A percentile compares a stretch with the other conserved stretches of the same genome.
Conservation (phyloP, 2,888 invertebrate genomes). For the Thelaira solivaga region DNA sequence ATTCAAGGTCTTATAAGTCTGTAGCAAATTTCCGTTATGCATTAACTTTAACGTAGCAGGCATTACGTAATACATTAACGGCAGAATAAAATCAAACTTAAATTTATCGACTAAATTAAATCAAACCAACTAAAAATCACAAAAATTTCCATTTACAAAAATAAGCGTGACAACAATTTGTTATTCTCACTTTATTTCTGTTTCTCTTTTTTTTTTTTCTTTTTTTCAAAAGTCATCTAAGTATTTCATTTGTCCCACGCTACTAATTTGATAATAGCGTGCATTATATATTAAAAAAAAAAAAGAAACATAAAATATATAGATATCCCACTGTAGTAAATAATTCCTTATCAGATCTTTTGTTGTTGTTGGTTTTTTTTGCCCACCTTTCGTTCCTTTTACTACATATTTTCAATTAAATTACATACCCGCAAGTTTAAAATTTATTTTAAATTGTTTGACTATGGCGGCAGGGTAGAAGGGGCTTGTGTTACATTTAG, state of each 20-base stretch:
- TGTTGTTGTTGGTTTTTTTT: too few species aligned
- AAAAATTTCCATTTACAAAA: not conserved
- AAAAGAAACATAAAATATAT: not conserved
- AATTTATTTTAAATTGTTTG: not conserved
- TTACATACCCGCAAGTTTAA: slow-evolving; percentile 10
- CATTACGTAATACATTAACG: too few species aligned
- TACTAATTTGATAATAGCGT: slow-evolving; percentile 49
- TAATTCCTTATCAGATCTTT: slow-evolving; percentile 29
- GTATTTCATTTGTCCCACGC: slow-evolving; percentile 47
- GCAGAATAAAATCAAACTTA: slow-evolving; percentile 38
- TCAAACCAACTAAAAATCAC: not conserved
- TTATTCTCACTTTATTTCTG: not conserved
- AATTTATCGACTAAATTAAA: slow-evolving; percentile 15
- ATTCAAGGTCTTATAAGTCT: too few species aligned
- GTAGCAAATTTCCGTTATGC: too few species aligned
- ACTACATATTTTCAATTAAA: slow-evolving; percentile 31
- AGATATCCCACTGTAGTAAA: not conserved
- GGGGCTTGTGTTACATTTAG: not conserved
- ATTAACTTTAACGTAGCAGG: too few species aligned
- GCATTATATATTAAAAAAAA: not conserved
- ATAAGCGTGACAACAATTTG: slow-evolving; percentile 34
- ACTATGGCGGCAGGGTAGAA: not conserved
- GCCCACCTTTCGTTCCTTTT: slow-evolving; percentile 4
- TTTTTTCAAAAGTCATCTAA: slow-evolving; percentile 20
- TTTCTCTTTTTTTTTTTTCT: not conserved